Base-by-base conservation (phyloP, 2,888 invertebrate genomes). In the Pyrgus malvae region DNA sequence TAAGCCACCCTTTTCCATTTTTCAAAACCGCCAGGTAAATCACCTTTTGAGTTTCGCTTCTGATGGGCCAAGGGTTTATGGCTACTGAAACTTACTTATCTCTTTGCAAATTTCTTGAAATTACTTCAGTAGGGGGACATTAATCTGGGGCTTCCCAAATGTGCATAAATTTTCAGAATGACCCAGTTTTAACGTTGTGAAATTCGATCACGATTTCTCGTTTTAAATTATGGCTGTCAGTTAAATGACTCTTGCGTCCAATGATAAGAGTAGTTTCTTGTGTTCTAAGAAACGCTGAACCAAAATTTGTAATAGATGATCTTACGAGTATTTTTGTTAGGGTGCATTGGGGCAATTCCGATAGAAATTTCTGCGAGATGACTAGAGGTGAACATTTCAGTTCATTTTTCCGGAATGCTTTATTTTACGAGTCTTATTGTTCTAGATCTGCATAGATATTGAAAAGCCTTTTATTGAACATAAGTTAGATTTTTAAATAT, bases 71-170 rank as follows among this genome's bases (percentile, higher is more conserved):
- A 27, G 17, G 48, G 37, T 37, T 48, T 17, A 48, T 40, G 27
- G 17, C 27, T 49, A 29, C 29, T 40, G 31, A 31, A 29, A 49
- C 49, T 49, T 48, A 48, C 29, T 48, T 49, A 49, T 31, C 40
- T 49, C 31, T 49, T 23, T 31, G 21, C 29, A 31, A 9, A 49
- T 21, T 49, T 40, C 31, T 41, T 49, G 31, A 17, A 41, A 40
- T 49, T 31, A 49, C 19, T 49, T 40, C 17, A 49, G 27, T 29
- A 38, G 19, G 3, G n/a, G 9, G 21, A 29, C 14, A 49, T 40
- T 41, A 49, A 40, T 49, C 40, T 49, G 40, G 1, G 14, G 49
- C 38, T 40, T 21, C 12, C 7, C 4, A 49, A 29, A 38, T 41
- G 40, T 40, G 40, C 49, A 49, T 40, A 16, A 31, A 31, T 49